Evolutionary conservation across 2,888 invertebrate genomes (phyloP), one percentile per base, ranked within the genome.

Genomic region (Heliconius erato): DNA sequence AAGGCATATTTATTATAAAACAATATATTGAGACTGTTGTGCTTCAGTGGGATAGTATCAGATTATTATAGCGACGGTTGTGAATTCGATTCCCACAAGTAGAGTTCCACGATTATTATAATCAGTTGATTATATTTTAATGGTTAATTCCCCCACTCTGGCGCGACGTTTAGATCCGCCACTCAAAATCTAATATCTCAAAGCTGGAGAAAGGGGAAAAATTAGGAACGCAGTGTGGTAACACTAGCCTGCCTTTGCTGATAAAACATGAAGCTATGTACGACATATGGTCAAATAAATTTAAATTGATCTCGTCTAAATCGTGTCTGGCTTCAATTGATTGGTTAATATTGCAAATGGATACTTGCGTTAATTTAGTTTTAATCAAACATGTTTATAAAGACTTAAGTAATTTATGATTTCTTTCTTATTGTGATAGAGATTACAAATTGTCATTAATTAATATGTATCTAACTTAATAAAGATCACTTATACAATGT

Each of bases 271-370:
- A 63, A 63, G 59, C 9, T 59, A 59, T 12, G 9, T n/a, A 63
- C 63, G 7, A 67, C 67, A 67, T 84, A 68, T 81, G 84, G 83
- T 74, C 82, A 78, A 44, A 72, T 77, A 79, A 79, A 82, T 84
- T 74, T 68, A 84, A 82, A 74, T 74, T 69, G 69, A 59, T 74
- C 69, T 65, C 79, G 74, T 79, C 74, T 59, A 68, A 83, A 49
- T 59, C 68, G 77, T 63, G 35, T 49, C 80, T 69, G 77, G 59
- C 71, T 40, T 2, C 71, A 68, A 84, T 83, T 83, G 80, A 84
- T 83, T 82, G 82, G 79, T 69, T 69, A 82, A 83, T 83, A 80
- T 82, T 69, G 32, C 69, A 49, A 81, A 68, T 80, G 65, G 79
- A 19, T 68, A 19, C n/a, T 79, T 35, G 54, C 65, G 26, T 79